phyloP scores from a whole-genome alignment of 2,113 vertebrate species.

The Dipodomys spectabilis region DNA sequence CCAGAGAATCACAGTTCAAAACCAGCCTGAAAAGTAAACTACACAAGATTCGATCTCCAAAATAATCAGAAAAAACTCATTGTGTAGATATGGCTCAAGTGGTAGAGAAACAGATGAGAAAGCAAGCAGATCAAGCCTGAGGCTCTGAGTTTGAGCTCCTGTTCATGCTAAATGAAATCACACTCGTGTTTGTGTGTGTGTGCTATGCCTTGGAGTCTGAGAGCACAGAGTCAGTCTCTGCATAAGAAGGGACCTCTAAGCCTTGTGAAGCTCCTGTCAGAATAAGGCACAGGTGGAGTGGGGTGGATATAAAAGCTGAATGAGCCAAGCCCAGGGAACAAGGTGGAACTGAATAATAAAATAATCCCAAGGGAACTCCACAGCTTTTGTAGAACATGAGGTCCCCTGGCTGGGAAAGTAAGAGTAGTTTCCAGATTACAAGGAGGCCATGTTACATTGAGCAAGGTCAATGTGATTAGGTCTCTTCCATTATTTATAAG shows the following conservation, averaged over 20 bases:
- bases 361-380: not conserved
- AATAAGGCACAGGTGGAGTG: not conserved
- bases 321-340: not conserved
- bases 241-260: not conserved
- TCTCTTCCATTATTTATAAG: constrained; percentile 80
- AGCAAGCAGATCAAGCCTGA: too few species aligned
- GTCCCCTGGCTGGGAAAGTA: not conserved
- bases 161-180: too few species aligned
- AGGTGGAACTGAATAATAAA: not conserved
- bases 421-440: constrained; percentile 62
- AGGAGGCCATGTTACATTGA: constrained; percentile 63
- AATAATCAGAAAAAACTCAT: too few species aligned
- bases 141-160: too few species aligned
- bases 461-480: constrained; percentile 79
- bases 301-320: not conserved
- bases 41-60: too few species aligned
- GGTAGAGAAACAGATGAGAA: too few species aligned
- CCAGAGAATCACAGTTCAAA: too few species aligned
- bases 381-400: not conserved
- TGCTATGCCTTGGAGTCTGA: not conserved
- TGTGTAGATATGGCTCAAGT: too few species aligned
- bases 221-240: not conserved
- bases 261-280: not conserved
- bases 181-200: not conserved
- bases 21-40: too few species aligned